Conservation (phyloP, 2,797 vertebrate species). For the Artibeus lituratus region DNA sequence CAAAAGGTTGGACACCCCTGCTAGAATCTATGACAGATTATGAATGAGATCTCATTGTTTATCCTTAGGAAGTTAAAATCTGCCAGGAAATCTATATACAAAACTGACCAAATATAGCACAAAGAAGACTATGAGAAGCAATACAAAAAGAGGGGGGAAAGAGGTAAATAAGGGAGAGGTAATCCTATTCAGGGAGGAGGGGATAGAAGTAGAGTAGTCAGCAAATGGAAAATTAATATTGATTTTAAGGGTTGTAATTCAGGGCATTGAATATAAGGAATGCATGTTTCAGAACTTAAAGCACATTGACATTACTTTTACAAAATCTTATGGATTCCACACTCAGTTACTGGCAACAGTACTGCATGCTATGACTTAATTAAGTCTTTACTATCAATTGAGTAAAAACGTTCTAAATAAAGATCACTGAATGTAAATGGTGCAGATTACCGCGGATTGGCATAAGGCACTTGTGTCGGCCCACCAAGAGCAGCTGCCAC, state of each 20-base stretch:
- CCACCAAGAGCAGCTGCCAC: neutral
- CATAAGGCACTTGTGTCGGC: neutral
- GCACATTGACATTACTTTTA: neutral
- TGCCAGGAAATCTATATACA: neutral
- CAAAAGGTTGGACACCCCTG: too few relatives aligned
- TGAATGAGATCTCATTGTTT: neutral
- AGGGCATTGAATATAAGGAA: neutral
- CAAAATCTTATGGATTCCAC: neutral
- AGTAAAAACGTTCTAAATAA: conserved; percentile 5
- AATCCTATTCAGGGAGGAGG: neutral
- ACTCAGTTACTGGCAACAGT: neutral
- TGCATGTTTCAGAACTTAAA: neutral
- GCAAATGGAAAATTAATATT: neutral
- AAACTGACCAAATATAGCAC: neutral
- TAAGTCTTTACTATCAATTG: neutral
- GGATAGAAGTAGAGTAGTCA: neutral
- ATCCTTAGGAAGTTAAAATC: neutral
- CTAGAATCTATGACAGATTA: neutral
- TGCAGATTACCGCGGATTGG: neutral
- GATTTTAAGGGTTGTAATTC: neutral
- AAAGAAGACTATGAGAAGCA: neutral
- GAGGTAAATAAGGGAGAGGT: neutral
- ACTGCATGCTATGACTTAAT: neutral
- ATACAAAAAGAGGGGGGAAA: neutral
- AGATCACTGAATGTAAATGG: neutral